phyloP scores from a whole-genome alignment of 2,113 vertebrate species.

The Gadus chalcogrammus region DNA sequence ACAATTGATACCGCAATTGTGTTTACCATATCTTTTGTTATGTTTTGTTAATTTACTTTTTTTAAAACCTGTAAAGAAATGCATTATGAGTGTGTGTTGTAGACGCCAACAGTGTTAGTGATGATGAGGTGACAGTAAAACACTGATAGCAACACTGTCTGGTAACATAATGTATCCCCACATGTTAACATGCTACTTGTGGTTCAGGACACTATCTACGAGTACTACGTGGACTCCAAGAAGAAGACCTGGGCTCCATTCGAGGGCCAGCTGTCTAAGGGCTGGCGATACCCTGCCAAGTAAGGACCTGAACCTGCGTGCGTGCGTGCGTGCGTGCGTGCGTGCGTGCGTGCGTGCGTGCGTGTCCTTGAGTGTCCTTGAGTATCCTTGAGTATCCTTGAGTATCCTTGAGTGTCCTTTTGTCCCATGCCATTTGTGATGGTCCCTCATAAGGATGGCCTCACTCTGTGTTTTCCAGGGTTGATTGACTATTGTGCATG shows the following conservation, averaged over 20 bases:
- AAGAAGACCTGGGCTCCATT: constrained; percentile 81
- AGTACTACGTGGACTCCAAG: constrained; percentile 84
- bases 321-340: constrained; percentile 1
- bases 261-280: constrained; percentile 81
- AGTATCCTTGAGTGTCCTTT: too few species aligned
- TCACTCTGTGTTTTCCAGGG: too few species aligned
- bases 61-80: not conserved
- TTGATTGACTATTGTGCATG: too few species aligned
- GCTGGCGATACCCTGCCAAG: constrained; percentile 80
- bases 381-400: too few species aligned
- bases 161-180: not conserved
- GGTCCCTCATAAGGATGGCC: too few species aligned
- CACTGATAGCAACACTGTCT: too few species aligned
- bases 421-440: too few species aligned
- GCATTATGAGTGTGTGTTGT: not conserved
- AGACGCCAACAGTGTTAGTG: not conserved
- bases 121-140: not conserved
- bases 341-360: constrained; percentile 22
- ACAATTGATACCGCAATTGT: too few species aligned
- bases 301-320: constrained; percentile 53
- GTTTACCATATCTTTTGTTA: not conserved
- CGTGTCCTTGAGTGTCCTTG: not conserved
- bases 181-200: not conserved
- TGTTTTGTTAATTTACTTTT: not conserved
- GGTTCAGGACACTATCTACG: constrained; percentile 82